Evolutionary conservation across 2,888 invertebrate genomes (phyloP), one percentile per base, ranked within the genome.

Genomic region (Eulithis prunata): DNA sequence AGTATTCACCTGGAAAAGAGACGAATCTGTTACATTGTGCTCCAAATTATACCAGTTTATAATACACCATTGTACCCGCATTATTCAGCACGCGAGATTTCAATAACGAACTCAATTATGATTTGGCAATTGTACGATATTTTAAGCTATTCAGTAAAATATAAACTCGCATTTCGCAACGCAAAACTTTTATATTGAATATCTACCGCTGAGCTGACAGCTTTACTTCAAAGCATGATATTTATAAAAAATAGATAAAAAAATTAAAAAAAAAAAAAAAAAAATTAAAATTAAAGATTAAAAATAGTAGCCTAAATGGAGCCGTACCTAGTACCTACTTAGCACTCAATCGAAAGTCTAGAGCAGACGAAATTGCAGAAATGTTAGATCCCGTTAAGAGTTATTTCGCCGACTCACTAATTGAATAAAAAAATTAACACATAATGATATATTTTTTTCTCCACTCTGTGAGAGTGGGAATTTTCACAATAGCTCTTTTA

Each of bases 1-100:
- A 90, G 77, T 87, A 88, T 75, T 91, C 92, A 84, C 90, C 93
- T 93, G 90, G 46, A 90, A 91, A 65, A 76, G 78, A 78, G 73
- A 68, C 65, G 66, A 71, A 57, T 62, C 13, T 47, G 54, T 68
- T 58, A 61, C 51, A 62, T 56, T 59, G 64, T 62, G 64, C 51
- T 51, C 54, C 38, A 62, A 68, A 59, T 60, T 14, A 32, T 46
- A 55, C 58, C 49, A 52, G 12, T 38, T 55, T 47, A 47, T 54
- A 38, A 54, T 38, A 36, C 38, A 41, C 41, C 38, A 38, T 41
- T 51, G 64, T 59, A 54, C 46, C 54, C 54, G 55, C 41, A 62
- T 49, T 56, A 32, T 56, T 45, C 53, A 53, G 60, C 32, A 53
- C 53, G 52, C 52, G 7, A 41, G 49, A 36, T 60, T 52, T 55